Percentiles rank a stretch among this genome's conserved stretches.
Evolutionary conservation across 2,113 vertebrate species (phyloP).

Genomic region (Aspidoscelis tigris): DNA sequence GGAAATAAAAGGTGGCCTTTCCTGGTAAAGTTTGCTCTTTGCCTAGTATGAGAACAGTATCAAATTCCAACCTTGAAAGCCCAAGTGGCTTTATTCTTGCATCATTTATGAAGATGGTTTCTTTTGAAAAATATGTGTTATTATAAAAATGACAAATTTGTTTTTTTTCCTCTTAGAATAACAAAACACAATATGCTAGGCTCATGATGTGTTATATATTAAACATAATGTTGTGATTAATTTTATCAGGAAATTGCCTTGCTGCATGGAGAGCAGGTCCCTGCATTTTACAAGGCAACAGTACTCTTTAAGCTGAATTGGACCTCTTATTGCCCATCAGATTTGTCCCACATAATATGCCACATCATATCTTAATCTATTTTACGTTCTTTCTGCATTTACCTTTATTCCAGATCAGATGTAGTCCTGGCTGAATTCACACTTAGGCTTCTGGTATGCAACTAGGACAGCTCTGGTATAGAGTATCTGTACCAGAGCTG

Average conservation of each 20-base stretch:
- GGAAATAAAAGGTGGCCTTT: neutral
- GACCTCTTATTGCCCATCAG: slow-evolving; percentile 62
- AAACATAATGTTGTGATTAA: slow-evolving; percentile 51
- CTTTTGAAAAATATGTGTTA: neutral
- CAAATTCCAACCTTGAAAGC: neutral
- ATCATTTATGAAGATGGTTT: neutral
- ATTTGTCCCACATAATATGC: slow-evolving; percentile 64
- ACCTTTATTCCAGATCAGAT: too few relatives aligned
- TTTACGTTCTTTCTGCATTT: slow-evolving; percentile 1
- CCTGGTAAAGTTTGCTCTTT: neutral
- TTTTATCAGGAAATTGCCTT: slow-evolving; percentile 42
- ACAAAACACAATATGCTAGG: slow-evolving; percentile 16
- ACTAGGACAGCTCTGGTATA: too few relatives aligned
- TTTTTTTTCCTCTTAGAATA: neutral
- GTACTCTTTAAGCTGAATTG: slow-evolving; percentile 52
- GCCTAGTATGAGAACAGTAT: neutral
- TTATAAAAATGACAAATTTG: slow-evolving; percentile 37
- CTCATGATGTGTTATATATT: slow-evolving; percentile 28
- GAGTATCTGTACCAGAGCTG: too few relatives aligned
- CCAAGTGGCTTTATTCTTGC: neutral
- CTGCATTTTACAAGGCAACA: slow-evolving; percentile 46
- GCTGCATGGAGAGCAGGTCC: slow-evolving; percentile 43
- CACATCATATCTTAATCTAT: slow-evolving; percentile 57
- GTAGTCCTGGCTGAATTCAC: too few relatives aligned
- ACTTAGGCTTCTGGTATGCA: too few relatives aligned